Percentiles rank a stretch among this genome's conserved stretches.
Evolutionary conservation across 2,888 invertebrate species (phyloP).

Genomic region (Homarus gammarus): DNA sequence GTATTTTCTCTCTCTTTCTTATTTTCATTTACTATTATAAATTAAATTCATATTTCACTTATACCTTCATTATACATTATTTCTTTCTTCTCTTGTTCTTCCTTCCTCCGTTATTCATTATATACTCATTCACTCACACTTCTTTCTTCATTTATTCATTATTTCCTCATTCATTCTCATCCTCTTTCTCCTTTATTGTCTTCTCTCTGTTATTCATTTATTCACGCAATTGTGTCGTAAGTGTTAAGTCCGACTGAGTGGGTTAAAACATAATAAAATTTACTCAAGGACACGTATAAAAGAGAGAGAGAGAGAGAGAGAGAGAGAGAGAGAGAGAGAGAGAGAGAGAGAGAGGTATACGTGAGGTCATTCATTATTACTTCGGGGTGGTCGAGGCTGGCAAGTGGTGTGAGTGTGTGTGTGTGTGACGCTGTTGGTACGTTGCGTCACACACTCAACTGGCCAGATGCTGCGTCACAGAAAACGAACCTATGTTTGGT

Average conservation of each 20-base stretch:
- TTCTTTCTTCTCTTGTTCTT: background rate
- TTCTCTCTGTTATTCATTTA: background rate
- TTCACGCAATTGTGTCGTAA: too few relatives aligned
- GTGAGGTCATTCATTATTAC: too few relatives aligned
- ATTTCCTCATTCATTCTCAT: background rate
- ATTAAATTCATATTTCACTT: background rate
- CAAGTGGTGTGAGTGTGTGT: too few relatives aligned
- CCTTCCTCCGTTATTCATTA: background rate
- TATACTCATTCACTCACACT: background rate
- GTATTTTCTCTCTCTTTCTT: background rate
- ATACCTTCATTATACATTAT: too few relatives aligned
- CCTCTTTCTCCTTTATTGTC: background rate
- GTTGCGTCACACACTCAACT: too few relatives aligned
- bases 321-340: constrained; percentile 2
- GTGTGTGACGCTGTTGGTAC: too few relatives aligned
- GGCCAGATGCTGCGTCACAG: background rate
- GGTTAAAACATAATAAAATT: too few relatives aligned
- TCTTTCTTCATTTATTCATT: background rate
- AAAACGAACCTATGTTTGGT: background rate
- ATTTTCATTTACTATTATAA: background rate
- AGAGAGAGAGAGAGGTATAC: background rate
- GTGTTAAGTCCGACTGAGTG: too few relatives aligned
- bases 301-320: constrained; percentile 12
- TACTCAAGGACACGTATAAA: too few relatives aligned
- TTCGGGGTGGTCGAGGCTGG: too few relatives aligned